Evolutionary conservation across 2,113 vertebrate species (phyloP), one percentile per base, ranked within the genome.

Genomic region (Oreotrochilus melanogaster): DNA sequence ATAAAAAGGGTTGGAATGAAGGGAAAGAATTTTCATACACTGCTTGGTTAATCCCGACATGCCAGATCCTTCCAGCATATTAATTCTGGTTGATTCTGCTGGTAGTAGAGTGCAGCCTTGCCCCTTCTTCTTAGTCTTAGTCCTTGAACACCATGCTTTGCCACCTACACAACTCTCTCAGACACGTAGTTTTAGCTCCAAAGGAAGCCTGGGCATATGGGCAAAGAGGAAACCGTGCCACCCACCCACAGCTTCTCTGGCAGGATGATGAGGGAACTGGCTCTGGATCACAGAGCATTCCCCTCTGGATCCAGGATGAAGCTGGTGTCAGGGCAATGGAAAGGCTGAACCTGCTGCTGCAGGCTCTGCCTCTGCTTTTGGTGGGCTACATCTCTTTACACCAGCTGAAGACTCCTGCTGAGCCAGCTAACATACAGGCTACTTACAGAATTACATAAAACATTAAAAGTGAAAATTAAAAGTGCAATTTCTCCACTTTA

Each of bases 321-420:
- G 7, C 35, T 43, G 25, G 28, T 31, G 48, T 6, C 30, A 43
- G 65, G 31, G 19, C 43, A 16, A 6, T 10, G 21, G 18, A 24
- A 23, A 14, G 12, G 9, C 22, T 11, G 6, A 14, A 50, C 11
- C 14, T 0, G 2, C 4, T 4, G 3, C 31, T 31, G 37, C 30
- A 8, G 27, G 48, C n/a, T 62, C n/a, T 33, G 24, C 21, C 30
- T 18, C 31, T 50, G 10, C 47, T 65, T 48, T 25, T 8, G 3
- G 8, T 27, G 19, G 24, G 48, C 25, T 62, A 2, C 14, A 9
- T 14, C 0, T 3, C 3, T 39, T 43, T 50, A 22, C 14, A 64
- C 14, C 23, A 62, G 18, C 53, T 51, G 64, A 50, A 18, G 15
- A 25, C 10, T 50, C 2, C 33, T 35, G 15, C 24, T 51, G n/a